Conservation (phyloP, 2,113 vertebrate species). For the Otolemur garnettii region DNA sequence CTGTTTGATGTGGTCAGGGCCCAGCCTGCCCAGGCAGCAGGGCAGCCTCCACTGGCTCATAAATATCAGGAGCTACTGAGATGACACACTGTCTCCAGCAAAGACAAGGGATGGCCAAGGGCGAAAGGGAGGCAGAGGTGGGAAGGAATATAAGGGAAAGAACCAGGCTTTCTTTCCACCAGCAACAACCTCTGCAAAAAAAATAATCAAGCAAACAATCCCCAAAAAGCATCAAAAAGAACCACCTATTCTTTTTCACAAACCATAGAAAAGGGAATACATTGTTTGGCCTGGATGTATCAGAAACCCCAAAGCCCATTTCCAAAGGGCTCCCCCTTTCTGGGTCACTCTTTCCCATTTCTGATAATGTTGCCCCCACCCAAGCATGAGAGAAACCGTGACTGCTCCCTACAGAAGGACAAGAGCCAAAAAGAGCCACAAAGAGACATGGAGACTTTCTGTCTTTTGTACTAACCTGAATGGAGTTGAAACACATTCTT, state of each 20-base stretch:
- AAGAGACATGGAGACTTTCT: too few relatives aligned
- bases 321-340: neutral
- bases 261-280: neutral
- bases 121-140: fast-evolving
- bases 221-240: neutral
- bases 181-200: neutral
- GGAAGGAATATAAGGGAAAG: neutral
- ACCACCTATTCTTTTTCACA: neutral
- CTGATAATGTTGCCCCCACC: neutral
- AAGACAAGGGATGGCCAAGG: neutral
- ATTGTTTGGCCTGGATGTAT: neutral
- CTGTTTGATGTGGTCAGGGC: neutral
- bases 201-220: neutral
- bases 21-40: neutral
- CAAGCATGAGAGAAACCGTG: fast-evolving
- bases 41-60: neutral
- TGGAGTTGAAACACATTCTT: too few relatives aligned
- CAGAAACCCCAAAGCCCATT: neutral
- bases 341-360: neutral
- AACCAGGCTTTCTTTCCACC: too few relatives aligned
- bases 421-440: neutral
- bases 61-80: neutral
- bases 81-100: conserved; percentile 57
- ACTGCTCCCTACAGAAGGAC: neutral
- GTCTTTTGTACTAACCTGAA: too few relatives aligned